These are phyloP conservation scores for Diplogasteroides magnus DNA, from an alignment of 1,140 invertebrate species.

Conservation along the genomic window DNA sequence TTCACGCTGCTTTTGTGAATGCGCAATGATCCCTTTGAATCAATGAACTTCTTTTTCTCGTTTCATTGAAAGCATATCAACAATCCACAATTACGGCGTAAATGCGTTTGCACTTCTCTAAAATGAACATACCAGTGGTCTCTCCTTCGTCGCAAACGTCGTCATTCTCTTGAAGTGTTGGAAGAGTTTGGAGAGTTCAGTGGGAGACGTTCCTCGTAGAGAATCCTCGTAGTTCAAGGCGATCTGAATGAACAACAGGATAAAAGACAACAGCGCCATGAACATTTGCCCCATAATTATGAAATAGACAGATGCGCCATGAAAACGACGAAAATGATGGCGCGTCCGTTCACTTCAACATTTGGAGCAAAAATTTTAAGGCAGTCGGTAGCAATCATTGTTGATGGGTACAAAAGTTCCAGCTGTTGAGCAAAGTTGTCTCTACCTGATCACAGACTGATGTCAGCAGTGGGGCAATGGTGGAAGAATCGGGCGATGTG, in stretches of 20 bases:
- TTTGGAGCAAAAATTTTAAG: too few relatives aligned
- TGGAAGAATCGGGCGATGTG: slow-evolving; percentile 91
- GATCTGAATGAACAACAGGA: slow-evolving; percentile 74
- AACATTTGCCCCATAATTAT: not conserved
- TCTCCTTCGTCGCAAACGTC: slow-evolving; percentile 71
- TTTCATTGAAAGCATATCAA: too few relatives aligned
- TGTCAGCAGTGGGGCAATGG: slow-evolving; percentile 83
- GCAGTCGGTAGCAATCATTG: too few relatives aligned
- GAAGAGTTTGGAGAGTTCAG: slow-evolving; percentile 87
- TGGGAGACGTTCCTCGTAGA: slow-evolving; percentile 82
- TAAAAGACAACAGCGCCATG: too few relatives aligned
- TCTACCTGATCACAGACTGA: slow-evolving; percentile 85
- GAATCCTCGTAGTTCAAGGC: slow-evolving; percentile 85
- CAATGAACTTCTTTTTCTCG: too few relatives aligned
- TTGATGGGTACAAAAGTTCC: not conserved
- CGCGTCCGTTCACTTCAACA: too few relatives aligned
- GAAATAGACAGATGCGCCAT: too few relatives aligned
- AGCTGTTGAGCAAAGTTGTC: not conserved
- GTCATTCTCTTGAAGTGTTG: slow-evolving; percentile 90
- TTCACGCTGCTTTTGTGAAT: too few relatives aligned
- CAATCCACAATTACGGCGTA: too few relatives aligned
- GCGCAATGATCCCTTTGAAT: too few relatives aligned
- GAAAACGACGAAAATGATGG: too few relatives aligned
- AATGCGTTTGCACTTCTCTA: too few relatives aligned
- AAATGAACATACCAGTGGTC: slow-evolving; percentile 71